Conservation (phyloP, 2,888 invertebrate genomes). For the Polyommatus iphigenia region DNA sequence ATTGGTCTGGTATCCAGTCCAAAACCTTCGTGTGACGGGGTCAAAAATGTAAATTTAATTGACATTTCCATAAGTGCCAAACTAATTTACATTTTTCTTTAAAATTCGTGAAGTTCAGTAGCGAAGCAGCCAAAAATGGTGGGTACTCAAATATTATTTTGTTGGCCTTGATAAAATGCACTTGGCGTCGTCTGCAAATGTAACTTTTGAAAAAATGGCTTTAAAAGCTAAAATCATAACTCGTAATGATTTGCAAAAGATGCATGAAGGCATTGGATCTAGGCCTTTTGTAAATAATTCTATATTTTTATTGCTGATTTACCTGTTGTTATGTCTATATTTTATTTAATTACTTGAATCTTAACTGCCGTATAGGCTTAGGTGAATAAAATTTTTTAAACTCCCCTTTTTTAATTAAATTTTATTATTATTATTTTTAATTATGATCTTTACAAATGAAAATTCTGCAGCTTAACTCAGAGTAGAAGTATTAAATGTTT, state of each 20-base stretch:
- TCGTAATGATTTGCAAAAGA: not conserved
- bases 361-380: no score
- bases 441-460: no score
- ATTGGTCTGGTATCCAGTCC: not conserved
- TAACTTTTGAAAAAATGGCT: not conserved
- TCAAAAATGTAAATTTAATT: constrained; percentile 3
- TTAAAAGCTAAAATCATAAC: no score
- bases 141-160: not conserved
- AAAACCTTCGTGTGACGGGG: not conserved
- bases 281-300: not conserved
- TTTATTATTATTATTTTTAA: no score
- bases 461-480: not conserved
- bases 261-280: not conserved
- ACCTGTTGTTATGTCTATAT: not conserved
- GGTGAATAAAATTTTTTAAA: no score
- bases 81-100: not conserved
- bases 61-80: not conserved
- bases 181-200: not conserved
- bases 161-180: not conserved
- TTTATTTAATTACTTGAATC: no score
- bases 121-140: constrained; percentile 4
- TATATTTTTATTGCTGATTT: not conserved
- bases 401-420: no score
- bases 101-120: not conserved
- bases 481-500: not conserved